Evolutionary conservation across 2,113 vertebrate genomes (phyloP).

Genomic region (Sialia sialis): DNA sequence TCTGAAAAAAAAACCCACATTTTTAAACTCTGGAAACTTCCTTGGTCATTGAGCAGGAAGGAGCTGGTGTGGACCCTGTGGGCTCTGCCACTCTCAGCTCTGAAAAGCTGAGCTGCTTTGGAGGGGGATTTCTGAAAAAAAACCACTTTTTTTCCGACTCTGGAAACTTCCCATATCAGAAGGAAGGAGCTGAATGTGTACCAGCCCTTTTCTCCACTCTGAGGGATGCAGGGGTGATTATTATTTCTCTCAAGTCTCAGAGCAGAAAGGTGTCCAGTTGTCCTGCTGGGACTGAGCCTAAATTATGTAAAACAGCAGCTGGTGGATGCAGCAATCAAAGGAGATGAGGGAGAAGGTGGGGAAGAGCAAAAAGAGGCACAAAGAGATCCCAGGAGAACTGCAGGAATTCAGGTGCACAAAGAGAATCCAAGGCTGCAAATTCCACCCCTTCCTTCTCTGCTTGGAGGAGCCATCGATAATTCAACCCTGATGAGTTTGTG

Average conservation of each 20-base stretch:
- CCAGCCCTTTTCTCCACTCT: not conserved
- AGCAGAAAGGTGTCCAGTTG: not conserved
- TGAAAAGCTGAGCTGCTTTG: not conserved
- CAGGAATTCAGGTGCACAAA: not conserved
- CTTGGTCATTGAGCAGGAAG: not conserved
- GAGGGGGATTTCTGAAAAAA: not conserved
- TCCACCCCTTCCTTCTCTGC: not conserved
- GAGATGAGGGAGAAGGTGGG: not conserved
- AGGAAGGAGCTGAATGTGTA: not conserved
- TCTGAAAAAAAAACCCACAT: not conserved
- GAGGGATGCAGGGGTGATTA: not conserved
- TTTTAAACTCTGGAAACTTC: not conserved
- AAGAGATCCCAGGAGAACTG: not conserved
- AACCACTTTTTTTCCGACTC: not conserved
- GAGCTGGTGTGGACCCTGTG: too few species aligned
- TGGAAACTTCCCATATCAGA: not conserved
- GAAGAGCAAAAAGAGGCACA: not conserved
- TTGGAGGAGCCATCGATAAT: not conserved
- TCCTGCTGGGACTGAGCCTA: not conserved
- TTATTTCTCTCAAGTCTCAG: not conserved
- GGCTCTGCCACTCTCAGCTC: constrained; percentile 8
- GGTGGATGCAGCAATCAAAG: not conserved
- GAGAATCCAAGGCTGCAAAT: not conserved
- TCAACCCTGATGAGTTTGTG: too few species aligned
- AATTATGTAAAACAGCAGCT: not conserved